These are phyloP conservation scores for Cheilosia variabilis DNA, from an alignment of 2,888 invertebrate genomes.

Conservation along the genomic window DNA sequence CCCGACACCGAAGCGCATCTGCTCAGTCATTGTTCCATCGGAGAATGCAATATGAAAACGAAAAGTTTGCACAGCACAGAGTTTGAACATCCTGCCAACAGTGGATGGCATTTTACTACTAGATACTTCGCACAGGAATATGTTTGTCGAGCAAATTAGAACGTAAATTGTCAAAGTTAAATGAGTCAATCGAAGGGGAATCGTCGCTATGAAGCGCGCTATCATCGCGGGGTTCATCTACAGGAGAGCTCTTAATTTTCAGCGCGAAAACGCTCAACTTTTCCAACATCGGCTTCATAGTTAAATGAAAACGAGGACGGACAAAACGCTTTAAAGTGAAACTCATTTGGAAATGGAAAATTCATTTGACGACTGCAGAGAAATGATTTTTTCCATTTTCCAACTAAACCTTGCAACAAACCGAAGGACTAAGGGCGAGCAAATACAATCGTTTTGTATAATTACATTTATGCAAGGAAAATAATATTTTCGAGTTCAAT, in stretches of 20 bases:
- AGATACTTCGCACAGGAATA: conserved; percentile 30
- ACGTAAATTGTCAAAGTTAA: conserved; percentile 52
- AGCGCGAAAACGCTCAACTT: neutral
- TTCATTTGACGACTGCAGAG: conserved; percentile 20
- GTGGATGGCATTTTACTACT: conserved; percentile 45
- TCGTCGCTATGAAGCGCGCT: conserved; percentile 7
- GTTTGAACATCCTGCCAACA: conserved; percentile 1
- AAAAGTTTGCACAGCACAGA: conserved; percentile 12
- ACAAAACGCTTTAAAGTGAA: conserved; percentile 31
- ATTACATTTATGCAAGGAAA: conserved; percentile 16
- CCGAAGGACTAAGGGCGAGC: conserved; percentile 1
- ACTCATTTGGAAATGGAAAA: conserved; percentile 53
- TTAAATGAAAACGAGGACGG: conserved; percentile 12
- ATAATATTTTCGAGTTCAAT: neutral
- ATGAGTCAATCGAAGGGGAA: conserved; percentile 40
- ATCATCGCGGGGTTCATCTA: neutral
- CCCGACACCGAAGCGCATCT: conserved; percentile 18
- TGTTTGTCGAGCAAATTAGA: conserved; percentile 48
- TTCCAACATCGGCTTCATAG: conserved; percentile 12
- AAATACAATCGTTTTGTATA: conserved; percentile 22
- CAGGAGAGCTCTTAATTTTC: conserved; percentile 3
- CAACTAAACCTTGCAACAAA: conserved; percentile 19
- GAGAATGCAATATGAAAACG: neutral
- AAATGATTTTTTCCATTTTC: conserved; percentile 27
- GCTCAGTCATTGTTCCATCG: conserved; percentile 18